These are phyloP conservation scores for Cerceris ruficornis DNA, from an alignment of 2,888 invertebrate species.

Conservation along the genomic window DNA sequence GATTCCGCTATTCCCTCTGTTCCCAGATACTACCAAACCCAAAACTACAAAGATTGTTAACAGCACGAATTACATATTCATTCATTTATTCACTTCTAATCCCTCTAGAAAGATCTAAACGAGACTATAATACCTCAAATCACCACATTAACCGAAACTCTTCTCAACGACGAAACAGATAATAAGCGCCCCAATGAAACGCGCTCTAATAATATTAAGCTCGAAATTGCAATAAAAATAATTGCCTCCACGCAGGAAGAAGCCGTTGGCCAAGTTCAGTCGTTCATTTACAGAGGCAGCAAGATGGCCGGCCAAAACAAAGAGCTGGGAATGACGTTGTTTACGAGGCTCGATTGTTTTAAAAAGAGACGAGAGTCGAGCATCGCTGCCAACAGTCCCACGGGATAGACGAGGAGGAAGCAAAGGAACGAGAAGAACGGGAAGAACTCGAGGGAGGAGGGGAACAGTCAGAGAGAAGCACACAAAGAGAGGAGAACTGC, in stretches of 20 bases:
- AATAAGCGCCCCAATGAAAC: background rate
- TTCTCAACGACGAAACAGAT: background rate
- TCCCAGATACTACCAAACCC: too few relatives aligned
- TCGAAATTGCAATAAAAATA: constrained; percentile 46
- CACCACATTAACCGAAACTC: too few relatives aligned
- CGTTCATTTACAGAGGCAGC: constrained; percentile 32
- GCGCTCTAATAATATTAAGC: too few relatives aligned
- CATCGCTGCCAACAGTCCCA: constrained; percentile 41
- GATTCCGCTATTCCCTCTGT: too few relatives aligned
- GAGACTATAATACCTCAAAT: too few relatives aligned
- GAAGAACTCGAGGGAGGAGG: background rate
- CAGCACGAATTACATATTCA: too few relatives aligned
- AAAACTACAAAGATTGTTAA: too few relatives aligned
- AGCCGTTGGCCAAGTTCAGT: constrained; percentile 31
- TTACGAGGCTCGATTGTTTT: constrained; percentile 74
- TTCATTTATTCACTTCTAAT: too few relatives aligned
- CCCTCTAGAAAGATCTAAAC: too few relatives aligned
- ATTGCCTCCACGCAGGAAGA: constrained; percentile 20
- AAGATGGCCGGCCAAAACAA: constrained; percentile 70
- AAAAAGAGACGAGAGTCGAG: constrained; percentile 65
- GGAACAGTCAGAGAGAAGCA: constrained; percentile 10
- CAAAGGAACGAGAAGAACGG: constrained; percentile 10
- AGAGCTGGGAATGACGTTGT: constrained; percentile 74
- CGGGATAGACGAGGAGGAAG: constrained; percentile 40
- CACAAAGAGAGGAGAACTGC: constrained; percentile 12